A percentile compares a stretch with the other conserved stretches of the same genome.
phyloP scores from a whole-genome alignment of 2,888 invertebrate species.

The Dicranocentrus wangi region DNA sequence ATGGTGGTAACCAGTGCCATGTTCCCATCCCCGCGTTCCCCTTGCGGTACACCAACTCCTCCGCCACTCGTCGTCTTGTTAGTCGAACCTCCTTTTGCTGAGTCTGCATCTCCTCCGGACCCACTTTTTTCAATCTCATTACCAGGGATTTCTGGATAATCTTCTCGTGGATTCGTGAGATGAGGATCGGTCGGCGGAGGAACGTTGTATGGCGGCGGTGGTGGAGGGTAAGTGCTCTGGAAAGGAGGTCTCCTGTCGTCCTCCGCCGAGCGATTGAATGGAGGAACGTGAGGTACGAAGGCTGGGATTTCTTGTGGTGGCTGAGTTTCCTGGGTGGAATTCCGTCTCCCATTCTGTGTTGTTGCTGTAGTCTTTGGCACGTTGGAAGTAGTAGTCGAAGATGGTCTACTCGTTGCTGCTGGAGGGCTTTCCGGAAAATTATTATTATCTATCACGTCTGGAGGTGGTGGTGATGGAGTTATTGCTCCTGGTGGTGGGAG shows the following conservation, averaged over 20 bases:
- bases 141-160: slow-evolving; percentile 58
- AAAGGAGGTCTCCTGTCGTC: background rate
- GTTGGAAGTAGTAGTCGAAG: slow-evolving; percentile 73
- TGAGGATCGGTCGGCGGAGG: slow-evolving; percentile 48
- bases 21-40: slow-evolving; percentile 47
- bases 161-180: slow-evolving; percentile 21
- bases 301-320: slow-evolving; percentile 43
- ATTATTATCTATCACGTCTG: slow-evolving; percentile 45
- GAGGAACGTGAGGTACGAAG: slow-evolving; percentile 48
- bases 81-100: slow-evolving; percentile 24
- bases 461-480: slow-evolving; percentile 67
- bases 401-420: slow-evolving; percentile 72
- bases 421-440: slow-evolving; percentile 46
- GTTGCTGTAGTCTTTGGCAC: slow-evolving; percentile 45
- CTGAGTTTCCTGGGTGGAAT: slow-evolving; percentile 73
- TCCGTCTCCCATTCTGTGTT: background rate
- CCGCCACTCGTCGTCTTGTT: slow-evolving; percentile 3
- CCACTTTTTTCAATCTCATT: slow-evolving; percentile 53
- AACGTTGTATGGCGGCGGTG: slow-evolving; percentile 8
- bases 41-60: slow-evolving; percentile 33
- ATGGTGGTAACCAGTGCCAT: slow-evolving; percentile 65
- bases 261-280: slow-evolving; percentile 11
- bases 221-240: slow-evolving; percentile 23
- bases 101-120: slow-evolving; percentile 34
- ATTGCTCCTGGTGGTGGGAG: slow-evolving; percentile 69